Percentiles rank a stretch among this genome's conserved stretches.
These are phyloP conservation scores for Pontoporia blainvillei DNA, from an alignment of 2,113 vertebrate species.

Conservation along the genomic window DNA sequence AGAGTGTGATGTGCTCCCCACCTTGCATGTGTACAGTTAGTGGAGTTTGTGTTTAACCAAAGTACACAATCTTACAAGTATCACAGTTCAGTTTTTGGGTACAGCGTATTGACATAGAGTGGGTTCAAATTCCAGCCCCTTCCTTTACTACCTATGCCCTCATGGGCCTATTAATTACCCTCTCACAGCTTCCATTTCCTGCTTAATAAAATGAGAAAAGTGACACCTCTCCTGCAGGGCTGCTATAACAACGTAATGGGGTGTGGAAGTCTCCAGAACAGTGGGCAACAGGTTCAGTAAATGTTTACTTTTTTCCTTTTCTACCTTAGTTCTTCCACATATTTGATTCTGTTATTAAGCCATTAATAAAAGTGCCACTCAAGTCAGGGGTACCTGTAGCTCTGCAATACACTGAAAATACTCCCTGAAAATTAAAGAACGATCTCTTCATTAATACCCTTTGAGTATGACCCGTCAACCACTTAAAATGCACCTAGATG, in stretches of 20 bases:
- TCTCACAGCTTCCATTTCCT: not conserved
- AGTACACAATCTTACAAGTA: not conserved
- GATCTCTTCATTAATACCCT: not conserved
- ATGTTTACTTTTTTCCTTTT: not conserved
- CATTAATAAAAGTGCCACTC: not conserved
- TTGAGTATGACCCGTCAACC: not conserved
- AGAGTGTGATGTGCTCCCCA: not conserved
- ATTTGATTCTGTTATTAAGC: not conserved
- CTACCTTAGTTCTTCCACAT: not conserved
- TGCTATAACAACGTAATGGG: not conserved
- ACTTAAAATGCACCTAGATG: not conserved
- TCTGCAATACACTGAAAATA: no score
- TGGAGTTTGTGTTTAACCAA: not conserved
- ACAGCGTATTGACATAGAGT: not conserved
- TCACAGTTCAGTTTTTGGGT: not conserved
- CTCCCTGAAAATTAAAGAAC: not conserved
- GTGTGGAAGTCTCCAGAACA: not conserved
- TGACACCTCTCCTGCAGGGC: not conserved
- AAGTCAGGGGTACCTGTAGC: not conserved
- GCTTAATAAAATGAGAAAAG: not conserved
- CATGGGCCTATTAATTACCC: not conserved
- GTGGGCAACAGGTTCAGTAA: no score
- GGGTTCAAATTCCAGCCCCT: not conserved
- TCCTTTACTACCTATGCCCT: not conserved
- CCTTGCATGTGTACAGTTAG: not conserved